Conservation (phyloP, 2,797 vertebrate genomes). For the Coranthus polyacanthus region DNA sequence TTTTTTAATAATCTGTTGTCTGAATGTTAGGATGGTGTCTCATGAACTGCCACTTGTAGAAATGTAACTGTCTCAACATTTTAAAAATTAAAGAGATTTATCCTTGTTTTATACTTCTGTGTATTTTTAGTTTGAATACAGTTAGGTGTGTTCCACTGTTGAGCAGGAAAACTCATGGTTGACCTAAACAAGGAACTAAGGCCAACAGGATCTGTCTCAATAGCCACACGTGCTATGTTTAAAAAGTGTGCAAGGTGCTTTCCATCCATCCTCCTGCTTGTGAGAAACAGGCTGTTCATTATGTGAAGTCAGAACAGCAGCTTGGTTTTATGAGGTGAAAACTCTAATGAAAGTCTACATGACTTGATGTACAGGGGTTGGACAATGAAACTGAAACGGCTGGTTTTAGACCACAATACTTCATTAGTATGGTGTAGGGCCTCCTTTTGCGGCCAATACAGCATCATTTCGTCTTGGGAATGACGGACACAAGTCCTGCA, state of each 20-base stretch:
- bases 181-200: slow-evolving; percentile 6
- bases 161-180: not conserved
- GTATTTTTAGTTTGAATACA: not conserved
- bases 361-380: no score
- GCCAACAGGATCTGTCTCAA: not conserved
- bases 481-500: no score
- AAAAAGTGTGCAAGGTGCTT: no score
- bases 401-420: no score
- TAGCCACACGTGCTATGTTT: not conserved
- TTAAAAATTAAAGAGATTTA: slow-evolving; percentile 56
- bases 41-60: slow-evolving; percentile 9
- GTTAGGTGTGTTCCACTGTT: not conserved
- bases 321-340: no score
- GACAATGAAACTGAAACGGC: no score
- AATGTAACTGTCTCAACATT: not conserved
- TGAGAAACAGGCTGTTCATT: no score
- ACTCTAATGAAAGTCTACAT: no score
- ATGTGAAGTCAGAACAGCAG: no score
- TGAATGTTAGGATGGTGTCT: slow-evolving; percentile 5
- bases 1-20: not conserved
- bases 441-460: no score
- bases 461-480: no score
- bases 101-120: slow-evolving; percentile 35
- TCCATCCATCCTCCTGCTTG: no score
- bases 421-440: not conserved